phyloP scores from a whole-genome alignment of 2,888 invertebrate species.

The Cantharis rustica region DNA sequence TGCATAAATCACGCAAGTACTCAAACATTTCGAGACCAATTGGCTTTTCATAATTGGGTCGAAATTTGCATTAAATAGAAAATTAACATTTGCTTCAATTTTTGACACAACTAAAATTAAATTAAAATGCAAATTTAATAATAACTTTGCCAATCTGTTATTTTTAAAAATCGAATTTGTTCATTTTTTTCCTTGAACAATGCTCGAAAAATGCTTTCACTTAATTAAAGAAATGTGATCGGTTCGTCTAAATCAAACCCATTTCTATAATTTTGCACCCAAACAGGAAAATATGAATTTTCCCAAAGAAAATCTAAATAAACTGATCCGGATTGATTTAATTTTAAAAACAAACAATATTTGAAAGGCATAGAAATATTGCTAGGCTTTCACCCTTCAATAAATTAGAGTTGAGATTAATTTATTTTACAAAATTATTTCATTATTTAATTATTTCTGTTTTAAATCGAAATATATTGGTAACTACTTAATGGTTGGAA shows the following conservation, averaged over 20 bases:
- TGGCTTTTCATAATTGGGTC: not conserved
- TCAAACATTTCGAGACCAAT: not conserved
- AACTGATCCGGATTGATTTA: too few relatives aligned
- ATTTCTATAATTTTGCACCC: too few relatives aligned
- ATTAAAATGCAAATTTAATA: not conserved
- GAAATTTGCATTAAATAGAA: not conserved
- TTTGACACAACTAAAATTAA: not conserved
- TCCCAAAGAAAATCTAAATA: not conserved
- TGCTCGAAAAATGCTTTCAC: not conserved
- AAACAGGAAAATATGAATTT: too few relatives aligned
- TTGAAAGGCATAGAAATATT: too few relatives aligned
- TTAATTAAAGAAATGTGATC: not conserved
- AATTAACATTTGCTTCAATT: not conserved
- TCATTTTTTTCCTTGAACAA: not conserved
- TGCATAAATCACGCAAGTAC: not conserved
- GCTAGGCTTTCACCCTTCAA: too few relatives aligned
- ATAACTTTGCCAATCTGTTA: not conserved
- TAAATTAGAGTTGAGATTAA: too few relatives aligned
- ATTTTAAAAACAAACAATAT: too few relatives aligned
- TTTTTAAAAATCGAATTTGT: not conserved
- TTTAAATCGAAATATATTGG: too few relatives aligned
- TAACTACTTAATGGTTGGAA: too few relatives aligned
- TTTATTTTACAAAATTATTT: too few relatives aligned
- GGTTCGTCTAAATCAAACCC: too few relatives aligned
- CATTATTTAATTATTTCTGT: too few relatives aligned